phyloP scores from a whole-genome alignment of 2,888 invertebrate species.

The Chirona hameri region DNA sequence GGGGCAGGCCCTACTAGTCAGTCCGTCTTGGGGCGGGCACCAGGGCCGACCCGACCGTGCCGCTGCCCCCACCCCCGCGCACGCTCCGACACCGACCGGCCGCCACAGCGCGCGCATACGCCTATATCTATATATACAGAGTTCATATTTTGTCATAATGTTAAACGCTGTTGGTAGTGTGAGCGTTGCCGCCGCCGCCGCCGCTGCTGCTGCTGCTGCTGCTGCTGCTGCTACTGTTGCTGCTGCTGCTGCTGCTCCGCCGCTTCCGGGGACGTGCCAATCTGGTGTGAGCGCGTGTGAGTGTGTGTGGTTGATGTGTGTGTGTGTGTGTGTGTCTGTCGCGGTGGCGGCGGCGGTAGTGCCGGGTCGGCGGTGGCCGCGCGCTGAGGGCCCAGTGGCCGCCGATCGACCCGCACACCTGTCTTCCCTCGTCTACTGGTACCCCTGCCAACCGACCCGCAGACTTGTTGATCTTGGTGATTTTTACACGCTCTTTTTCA shows the following conservation, averaged over 20 bases:
- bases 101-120: background rate
- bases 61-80: too few relatives aligned
- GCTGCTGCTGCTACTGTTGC: background rate
- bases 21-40: background rate
- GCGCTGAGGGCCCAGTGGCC: background rate
- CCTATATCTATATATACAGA: constrained; percentile 24
- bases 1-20: constrained; percentile 7
- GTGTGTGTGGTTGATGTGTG: too few relatives aligned
- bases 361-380: background rate
- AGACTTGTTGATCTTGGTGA: constrained; percentile 29
- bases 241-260: background rate
- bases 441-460: background rate
- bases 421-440: background rate
- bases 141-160: constrained; percentile 31
- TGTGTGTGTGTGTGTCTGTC: too few relatives aligned
- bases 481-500: constrained; percentile 26
- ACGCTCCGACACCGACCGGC: background rate
- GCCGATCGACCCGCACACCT: background rate
- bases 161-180: constrained; percentile 24
- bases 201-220: background rate
- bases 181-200: background rate
- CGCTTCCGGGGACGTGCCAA: constrained; percentile 13
- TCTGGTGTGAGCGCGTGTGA: too few relatives aligned
- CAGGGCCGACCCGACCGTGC: background rate
- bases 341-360: background rate